phyloP scores from a whole-genome alignment of 1,140 invertebrate genomes.

The Zeugodacus cucurbitae region DNA sequence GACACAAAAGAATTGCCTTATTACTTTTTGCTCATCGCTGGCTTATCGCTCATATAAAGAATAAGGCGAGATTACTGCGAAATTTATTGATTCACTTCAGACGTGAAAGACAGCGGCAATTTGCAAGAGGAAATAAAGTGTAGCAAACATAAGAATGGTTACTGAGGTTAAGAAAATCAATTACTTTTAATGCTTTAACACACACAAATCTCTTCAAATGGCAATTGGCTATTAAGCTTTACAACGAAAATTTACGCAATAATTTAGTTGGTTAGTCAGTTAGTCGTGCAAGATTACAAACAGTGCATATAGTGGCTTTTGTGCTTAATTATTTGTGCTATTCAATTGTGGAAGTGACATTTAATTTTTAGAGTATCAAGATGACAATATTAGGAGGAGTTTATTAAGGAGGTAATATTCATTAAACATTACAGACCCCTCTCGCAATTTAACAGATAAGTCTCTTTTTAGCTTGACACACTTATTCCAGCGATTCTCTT shows the following conservation, averaged over 20 bases:
- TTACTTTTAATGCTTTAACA: background rate
- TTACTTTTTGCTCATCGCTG: background rate
- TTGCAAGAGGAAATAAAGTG: background rate
- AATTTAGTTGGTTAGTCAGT: too few species aligned
- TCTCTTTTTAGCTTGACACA: too few species aligned
- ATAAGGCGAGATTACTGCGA: background rate
- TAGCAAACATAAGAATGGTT: background rate
- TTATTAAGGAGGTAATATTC: too few species aligned
- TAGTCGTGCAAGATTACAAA: too few species aligned
- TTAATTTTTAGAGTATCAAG: too few species aligned
- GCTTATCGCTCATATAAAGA: background rate
- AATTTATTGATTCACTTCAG: slow-evolving; percentile 8
- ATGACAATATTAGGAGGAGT: too few species aligned
- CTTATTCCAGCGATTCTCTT: too few species aligned
- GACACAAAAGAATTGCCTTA: background rate
- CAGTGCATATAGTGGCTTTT: too few species aligned
- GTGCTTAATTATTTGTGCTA: too few species aligned
- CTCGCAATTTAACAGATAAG: too few species aligned
- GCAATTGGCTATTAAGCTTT: background rate
- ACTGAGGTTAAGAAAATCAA: slow-evolving; percentile 7
- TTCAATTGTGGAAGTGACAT: too few species aligned
- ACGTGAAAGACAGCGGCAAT: background rate
- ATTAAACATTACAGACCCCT: too few species aligned
- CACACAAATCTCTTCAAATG: background rate
- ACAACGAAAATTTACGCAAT: background rate